Evolutionary conservation across 2,888 invertebrate genomes (phyloP).

Genomic region (Didymodactylos carnosus): DNA sequence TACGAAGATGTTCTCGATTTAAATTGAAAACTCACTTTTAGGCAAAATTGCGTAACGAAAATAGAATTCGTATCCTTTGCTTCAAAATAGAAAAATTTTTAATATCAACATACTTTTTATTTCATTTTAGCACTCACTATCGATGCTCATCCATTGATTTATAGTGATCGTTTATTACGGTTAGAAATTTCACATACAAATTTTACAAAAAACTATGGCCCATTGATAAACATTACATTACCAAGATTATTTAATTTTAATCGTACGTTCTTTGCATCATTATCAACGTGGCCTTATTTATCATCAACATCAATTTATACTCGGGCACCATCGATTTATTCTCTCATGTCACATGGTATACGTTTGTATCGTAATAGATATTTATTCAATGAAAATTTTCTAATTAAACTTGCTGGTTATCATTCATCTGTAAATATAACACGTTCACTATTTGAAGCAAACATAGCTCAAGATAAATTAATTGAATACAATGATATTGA

Average conservation of each 20-base stretch:
- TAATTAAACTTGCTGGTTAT: background rate
- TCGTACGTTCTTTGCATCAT: background rate
- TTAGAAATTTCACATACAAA: background rate
- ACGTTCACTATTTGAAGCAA: background rate
- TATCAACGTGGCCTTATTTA: background rate
- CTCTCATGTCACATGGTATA: background rate
- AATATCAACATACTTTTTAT: background rate
- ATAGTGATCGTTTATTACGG: background rate
- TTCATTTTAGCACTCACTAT: background rate
- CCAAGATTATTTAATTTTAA: background rate
- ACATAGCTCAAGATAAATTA: background rate
- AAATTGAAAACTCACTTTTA: too few relatives aligned
- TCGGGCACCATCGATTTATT: background rate
- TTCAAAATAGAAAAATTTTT: background rate
- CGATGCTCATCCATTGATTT: background rate
- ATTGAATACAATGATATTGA: background rate
- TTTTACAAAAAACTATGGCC: background rate
- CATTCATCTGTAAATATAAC: background rate
- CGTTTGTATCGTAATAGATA: background rate
- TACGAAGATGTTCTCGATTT: too few relatives aligned
- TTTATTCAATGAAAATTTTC: background rate
- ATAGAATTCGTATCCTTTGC: too few relatives aligned
- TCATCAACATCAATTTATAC: background rate
- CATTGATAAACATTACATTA: background rate
- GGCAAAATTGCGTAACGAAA: too few relatives aligned